Evolutionary conservation across 2,888 invertebrate species (phyloP), one percentile per base, ranked within the genome.

Genomic region (Stenoptilia bipunctidactyla): DNA sequence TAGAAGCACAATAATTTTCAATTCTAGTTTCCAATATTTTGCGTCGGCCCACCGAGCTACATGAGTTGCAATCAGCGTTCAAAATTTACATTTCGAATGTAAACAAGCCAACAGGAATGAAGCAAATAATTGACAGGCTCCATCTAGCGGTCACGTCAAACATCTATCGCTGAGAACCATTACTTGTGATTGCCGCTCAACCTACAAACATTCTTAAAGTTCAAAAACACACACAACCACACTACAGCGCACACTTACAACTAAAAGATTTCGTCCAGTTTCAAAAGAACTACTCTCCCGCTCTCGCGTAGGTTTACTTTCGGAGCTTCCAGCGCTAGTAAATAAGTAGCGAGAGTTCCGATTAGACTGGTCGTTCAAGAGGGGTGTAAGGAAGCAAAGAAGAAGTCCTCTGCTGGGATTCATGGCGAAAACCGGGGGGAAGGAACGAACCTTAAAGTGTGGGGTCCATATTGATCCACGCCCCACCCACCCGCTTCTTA

Each of bases 151-250:
- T 71, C 76, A 69, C 63, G 66, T 66, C n/a, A 64, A 59, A 46
- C 61, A 74, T 77, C 77, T 76, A 74, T 77, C 71, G 72, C 76
- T 72, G 67, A 62, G 60, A 77, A 76, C 71, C 72, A 63, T 65
- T 66, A 61, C 60, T 66, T 67, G 70, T 77, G 79, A 80, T 80
- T 80, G 77, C 4, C 20, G n/a, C 20, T 4, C 79, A 75, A 71
- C 71, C 77, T 72, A 72, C 66, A 73, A 76, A 76, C 77, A 75
- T 76, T 83, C 80, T 83, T 77, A 74, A 76, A 75, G 71, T 73
- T 76, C 63, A 61, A 56, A 53, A 75, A 74, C 72, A 70, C 59
- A 63, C 46, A 49, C 52, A 57, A 45, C 49, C 38, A 51, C 48
- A 34, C 52, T 55, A 56, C 52, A 35, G 48, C 61, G 55, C 72